Percentiles rank a stretch among this genome's conserved stretches.
These are phyloP conservation scores for Ptychochromis oligacanthus DNA, from an alignment of 2,113 vertebrate genomes.

Conservation along the genomic window DNA sequence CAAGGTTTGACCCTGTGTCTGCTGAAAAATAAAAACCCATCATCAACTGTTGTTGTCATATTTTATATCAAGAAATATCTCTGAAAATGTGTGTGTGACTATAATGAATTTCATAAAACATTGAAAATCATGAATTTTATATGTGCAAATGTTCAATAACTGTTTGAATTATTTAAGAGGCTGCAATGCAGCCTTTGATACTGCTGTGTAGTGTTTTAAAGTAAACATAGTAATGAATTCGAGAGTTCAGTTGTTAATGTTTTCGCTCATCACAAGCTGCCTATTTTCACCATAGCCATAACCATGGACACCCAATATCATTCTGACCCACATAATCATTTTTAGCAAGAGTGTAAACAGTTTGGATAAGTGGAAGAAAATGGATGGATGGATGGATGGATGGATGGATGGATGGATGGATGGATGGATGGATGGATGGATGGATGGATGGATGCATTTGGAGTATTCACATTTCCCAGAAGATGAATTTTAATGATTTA, in stretches of 20 bases:
- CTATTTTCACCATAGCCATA: background rate
- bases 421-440: too few relatives aligned
- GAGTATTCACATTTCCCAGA: background rate
- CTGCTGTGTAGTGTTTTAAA: background rate
- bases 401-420: too few relatives aligned
- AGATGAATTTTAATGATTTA: background rate
- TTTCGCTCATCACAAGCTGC: slow-evolving; percentile 2
- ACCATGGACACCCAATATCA: background rate
- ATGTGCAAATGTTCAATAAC: background rate
- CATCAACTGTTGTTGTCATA: background rate
- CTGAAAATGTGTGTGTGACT: background rate
- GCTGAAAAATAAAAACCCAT: background rate
- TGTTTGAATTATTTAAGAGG: background rate
- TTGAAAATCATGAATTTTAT: background rate
- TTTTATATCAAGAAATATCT: background rate
- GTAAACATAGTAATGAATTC: background rate
- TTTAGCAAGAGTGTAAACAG: background rate
- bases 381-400: too few relatives aligned
- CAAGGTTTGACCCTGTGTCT: slow-evolving; percentile 26
- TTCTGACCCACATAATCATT: background rate
- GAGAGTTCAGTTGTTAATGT: background rate
- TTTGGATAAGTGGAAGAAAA: too few relatives aligned
- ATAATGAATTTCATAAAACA: background rate
- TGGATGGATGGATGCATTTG: too few relatives aligned
- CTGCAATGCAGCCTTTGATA: background rate